Evolutionary conservation across 2,113 vertebrate genomes (phyloP).

Genomic region (Heterotilapia buettikoferi): DNA sequence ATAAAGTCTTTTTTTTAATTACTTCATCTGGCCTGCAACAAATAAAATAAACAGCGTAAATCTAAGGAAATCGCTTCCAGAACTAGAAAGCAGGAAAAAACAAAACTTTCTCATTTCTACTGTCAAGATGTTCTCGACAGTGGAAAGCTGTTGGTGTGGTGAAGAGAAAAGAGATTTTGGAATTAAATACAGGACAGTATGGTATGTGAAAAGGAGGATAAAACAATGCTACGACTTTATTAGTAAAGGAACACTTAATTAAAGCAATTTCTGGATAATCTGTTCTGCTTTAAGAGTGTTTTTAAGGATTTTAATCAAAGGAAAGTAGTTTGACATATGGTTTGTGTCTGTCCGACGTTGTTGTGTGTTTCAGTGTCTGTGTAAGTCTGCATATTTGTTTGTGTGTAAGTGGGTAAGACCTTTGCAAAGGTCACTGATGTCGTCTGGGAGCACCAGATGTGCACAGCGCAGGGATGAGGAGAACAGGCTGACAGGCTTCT

Average conservation of each 20-base stretch:
- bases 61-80: neutral
- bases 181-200: neutral
- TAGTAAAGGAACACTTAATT: neutral
- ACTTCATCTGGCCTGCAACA: neutral
- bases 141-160: neutral
- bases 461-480: slow-evolving; percentile 90
- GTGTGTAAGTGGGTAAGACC: slow-evolving; percentile 64
- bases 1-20: fast-evolving
- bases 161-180: neutral
- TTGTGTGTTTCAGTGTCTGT: neutral
- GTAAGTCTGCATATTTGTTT: neutral
- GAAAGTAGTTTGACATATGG: neutral
- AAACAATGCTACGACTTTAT: neutral
- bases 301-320: neutral
- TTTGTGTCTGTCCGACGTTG: neutral
- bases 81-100: neutral
- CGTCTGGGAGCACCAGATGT: slow-evolving; percentile 86
- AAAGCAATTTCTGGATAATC: neutral
- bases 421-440: slow-evolving; percentile 88
- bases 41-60: neutral
- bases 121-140: neutral
- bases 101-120: neutral
- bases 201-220: neutral
- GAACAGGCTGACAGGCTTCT: slow-evolving; percentile 82
- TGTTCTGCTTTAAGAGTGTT: neutral